Evolutionary conservation across 1,140 invertebrate species (phyloP), one percentile per base, ranked within the genome.

Genomic region (Lerema accius): DNA sequence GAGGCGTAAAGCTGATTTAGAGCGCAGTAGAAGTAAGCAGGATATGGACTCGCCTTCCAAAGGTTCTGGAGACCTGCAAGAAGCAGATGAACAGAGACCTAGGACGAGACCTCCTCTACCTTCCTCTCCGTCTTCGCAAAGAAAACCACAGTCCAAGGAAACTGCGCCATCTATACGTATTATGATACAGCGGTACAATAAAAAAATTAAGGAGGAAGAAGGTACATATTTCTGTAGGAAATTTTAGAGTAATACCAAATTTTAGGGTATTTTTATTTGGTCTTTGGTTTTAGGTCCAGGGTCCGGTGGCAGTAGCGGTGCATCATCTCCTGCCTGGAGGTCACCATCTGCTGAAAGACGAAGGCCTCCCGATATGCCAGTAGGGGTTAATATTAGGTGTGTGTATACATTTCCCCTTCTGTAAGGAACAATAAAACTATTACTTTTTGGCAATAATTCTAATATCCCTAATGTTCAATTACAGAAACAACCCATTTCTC

Each of bases 131-230:
- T 89, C 91, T 4, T 87, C 91, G 1, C 90, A 87, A 42, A 79
- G 91, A 35, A 91, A 91, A 69, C 90, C 92, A 62, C 79, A 87
- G 26, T 69, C 83, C 0, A 94, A 94, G 71, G 94, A 94, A 76
- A 92, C 94, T 4, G 92, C 94, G 0, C 94, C 94, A 0, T 93
- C 93, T 55, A 94, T 95, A 35, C 84, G 92, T 42, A 92, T 94
- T 63, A 95, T 95, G 93, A 93, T 95, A 65, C 93, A 93, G 53
- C 91, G 92, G 65, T 95, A 94, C 69, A 94, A 94, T 68, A 91
- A 91, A 75, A 92, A 92, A 65, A 85, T 93, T 11, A 92, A 92
- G 53, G 92, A 92, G 72, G 91, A 92, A 73, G 91, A 92, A 76
- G 88, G 89, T n/a, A n/a, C n/a, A n/a, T n/a, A n/a, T n/a, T n/a